Base-by-base conservation (phyloP, 2,113 vertebrate species). In the Trogon surrucura region DNA sequence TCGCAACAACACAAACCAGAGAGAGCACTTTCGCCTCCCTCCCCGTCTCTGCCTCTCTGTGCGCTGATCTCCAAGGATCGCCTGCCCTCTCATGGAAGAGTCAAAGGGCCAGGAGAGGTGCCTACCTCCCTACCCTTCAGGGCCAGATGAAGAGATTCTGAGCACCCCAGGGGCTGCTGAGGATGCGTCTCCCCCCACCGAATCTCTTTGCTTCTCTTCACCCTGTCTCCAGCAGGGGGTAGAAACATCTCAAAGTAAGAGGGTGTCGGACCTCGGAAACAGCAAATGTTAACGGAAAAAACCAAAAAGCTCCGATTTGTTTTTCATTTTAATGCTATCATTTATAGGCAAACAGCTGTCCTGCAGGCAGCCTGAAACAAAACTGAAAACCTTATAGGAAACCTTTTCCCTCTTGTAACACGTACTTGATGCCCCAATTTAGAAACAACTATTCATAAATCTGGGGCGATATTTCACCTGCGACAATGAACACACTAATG, bases 271-370 rank as follows among this genome's bases (percentile, higher is more conserved):
- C 11, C 56, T 91, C 53, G 29, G 51, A 75, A 94, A 93, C 79
- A 88, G 50, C 44, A 95, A 75, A 85, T 19, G 27, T 29, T 41
- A 41, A 41, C 10, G 41, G 41, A 41, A 66, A 17, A 60, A 60
- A 25, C 8, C 58, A 91, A 54, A 70, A 60, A 38, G 9, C 38
- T 85, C 81, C 25, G 14, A 53, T 72, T 89, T 85, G 73, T 62
- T 93, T 88, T 92, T 82, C 50, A 66, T 79, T 96, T 94, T 65
- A 91, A 77, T 38, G 38, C 20, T 51, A 77, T 75, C 10, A 45
- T 30, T 80, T 84, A 83, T 29, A 94, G 54, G 67, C 34, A 70
- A 94, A 89, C 27, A 70, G 51, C 45, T 86, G 36, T 54, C 78
- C 54, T 45, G n/a, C 51, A 72, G 0, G 1, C 21, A 36, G 48